Percentiles rank a stretch among this genome's conserved stretches.
phyloP scores from a whole-genome alignment of 1,140 invertebrate species.

The Arctopsyche grandis region DNA sequence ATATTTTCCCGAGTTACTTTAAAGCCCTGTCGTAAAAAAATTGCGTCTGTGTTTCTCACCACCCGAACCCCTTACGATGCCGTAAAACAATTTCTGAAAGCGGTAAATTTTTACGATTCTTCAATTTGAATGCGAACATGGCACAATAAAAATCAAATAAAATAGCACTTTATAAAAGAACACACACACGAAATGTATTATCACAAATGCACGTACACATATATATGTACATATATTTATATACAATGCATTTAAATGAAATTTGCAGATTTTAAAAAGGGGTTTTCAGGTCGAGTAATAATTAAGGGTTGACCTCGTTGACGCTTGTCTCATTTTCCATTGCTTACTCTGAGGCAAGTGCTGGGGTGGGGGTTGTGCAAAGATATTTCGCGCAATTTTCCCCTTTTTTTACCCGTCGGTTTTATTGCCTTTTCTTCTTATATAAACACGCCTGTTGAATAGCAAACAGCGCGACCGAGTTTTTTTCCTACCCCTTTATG shows the following conservation, averaged over 20 bases:
- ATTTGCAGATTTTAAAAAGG: neutral
- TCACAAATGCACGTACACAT: neutral
- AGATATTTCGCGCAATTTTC: constrained; percentile 31
- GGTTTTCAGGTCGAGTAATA: neutral
- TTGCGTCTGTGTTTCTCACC: neutral
- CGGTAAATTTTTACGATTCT: constrained; percentile 36
- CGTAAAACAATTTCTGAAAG: constrained; percentile 35
- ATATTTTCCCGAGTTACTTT: neutral
- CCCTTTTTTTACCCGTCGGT: constrained; percentile 4
- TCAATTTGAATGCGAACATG: constrained; percentile 33
- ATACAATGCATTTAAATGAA: neutral
- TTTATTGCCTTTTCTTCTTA: constrained; percentile 33
- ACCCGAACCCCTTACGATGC: constrained; percentile 8
- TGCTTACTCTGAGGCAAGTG: neutral
- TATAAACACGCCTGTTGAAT: constrained; percentile 36
- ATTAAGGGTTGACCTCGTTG: neutral
- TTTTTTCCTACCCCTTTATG: neutral
- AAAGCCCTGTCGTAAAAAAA: neutral
- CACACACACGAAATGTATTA: neutral
- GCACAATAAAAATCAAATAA: constrained; percentile 30
- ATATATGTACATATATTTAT: neutral
- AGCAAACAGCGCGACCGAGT: constrained; percentile 17
- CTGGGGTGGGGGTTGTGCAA: neutral
- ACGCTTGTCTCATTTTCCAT: neutral
- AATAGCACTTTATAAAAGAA: neutral